Conservation (phyloP, 2,797 vertebrate species). For the Thamnophis elegans region DNA sequence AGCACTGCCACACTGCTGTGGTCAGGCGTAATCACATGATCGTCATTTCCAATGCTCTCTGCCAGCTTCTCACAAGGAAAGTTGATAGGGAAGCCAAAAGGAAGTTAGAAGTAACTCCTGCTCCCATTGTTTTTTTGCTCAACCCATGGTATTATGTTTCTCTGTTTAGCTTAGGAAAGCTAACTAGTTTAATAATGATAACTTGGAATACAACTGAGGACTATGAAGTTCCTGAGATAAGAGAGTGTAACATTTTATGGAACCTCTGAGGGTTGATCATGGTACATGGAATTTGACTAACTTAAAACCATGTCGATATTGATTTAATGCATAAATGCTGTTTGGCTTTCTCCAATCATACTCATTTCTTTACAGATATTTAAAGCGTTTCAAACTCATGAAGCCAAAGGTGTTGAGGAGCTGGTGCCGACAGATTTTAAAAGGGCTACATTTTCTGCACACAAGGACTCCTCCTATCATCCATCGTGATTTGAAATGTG, state of each 20-base stretch:
- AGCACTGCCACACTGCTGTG: not conserved
- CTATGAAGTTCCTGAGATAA: not conserved
- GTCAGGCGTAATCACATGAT: not conserved
- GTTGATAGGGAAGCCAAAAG: not conserved
- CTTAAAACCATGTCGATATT: not conserved
- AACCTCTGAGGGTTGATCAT: not conserved
- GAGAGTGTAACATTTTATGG: not conserved
- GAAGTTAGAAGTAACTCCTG: not conserved
- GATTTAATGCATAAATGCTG: not conserved
- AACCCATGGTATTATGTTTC: not conserved
- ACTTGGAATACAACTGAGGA: not conserved
- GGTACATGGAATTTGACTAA: not conserved
- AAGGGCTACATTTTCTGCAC: constrained; percentile 94
- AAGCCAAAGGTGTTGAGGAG: constrained; percentile 95
- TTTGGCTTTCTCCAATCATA: not conserved
- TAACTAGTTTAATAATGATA: not conserved
- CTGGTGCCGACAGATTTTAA: constrained; percentile 95
- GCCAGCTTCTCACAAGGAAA: not conserved
- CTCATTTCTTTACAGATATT: constrained; percentile 77
- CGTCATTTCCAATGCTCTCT: not conserved
- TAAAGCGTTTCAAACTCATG: constrained; percentile 98
- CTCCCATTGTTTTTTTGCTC: not conserved
- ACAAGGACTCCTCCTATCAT: constrained; percentile 93
- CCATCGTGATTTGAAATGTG: constrained; percentile 95
- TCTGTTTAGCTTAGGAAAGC: not conserved